Evolutionary conservation across 1,140 invertebrate genomes (phyloP).

Genomic region (Drosophila pseudoobscura): DNA sequence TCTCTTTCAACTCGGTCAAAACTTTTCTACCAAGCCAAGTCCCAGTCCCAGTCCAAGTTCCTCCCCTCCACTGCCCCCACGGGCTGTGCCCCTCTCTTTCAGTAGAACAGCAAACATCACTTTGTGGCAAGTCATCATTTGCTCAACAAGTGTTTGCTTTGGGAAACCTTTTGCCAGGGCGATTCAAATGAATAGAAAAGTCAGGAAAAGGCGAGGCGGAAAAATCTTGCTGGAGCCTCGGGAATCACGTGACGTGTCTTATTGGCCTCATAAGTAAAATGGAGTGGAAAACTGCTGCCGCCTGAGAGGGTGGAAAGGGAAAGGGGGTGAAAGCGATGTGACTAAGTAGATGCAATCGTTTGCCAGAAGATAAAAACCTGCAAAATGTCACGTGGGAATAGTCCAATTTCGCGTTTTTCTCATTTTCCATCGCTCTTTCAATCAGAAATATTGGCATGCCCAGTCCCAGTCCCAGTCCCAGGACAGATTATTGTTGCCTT

Average conservation of each 20-base stretch:
- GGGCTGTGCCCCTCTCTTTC: not conserved
- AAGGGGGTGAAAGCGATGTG: not conserved
- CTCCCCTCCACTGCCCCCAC: not conserved
- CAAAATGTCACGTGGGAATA: constrained; percentile 74
- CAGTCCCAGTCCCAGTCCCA: constrained; percentile 20
- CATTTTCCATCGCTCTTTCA: constrained; percentile 20
- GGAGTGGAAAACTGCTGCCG: not conserved
- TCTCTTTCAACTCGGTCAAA: constrained; percentile 30
- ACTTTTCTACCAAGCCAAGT: constrained; percentile 39
- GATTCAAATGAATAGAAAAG: constrained; percentile 39
- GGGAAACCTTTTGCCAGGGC: constrained; percentile 61
- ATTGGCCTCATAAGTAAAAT: constrained; percentile 70
- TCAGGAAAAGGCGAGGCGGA: constrained; percentile 6
- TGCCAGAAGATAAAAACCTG: constrained; percentile 45
- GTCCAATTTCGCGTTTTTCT: constrained; percentile 36
- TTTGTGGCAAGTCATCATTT: constrained; percentile 75
- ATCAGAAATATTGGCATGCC: constrained; percentile 31
- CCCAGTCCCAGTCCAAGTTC: not conserved
- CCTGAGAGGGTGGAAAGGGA: no score
- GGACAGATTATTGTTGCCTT: not conserved
- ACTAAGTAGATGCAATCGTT: constrained; percentile 20
- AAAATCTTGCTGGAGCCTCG: not conserved
- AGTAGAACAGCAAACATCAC: constrained; percentile 72
- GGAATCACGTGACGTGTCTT: constrained; percentile 75
- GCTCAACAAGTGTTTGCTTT: constrained; percentile 79